Evolutionary conservation across 2,113 vertebrate genomes (phyloP), one percentile per base, ranked within the genome.

Genomic region (Myocastor coypus): DNA sequence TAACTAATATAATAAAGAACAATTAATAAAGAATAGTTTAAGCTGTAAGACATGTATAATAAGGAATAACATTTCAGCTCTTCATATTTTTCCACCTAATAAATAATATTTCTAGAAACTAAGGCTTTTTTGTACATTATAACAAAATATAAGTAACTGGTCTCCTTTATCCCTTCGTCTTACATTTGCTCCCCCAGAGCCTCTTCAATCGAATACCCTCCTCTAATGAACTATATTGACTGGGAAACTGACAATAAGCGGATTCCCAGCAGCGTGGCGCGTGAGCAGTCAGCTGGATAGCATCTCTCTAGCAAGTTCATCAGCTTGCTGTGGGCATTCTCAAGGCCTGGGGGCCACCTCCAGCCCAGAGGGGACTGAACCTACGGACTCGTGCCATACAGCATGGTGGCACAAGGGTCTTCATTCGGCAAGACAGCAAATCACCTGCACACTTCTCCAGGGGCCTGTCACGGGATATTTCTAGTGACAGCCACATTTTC

Each of bases 291-390:
- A 46, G 46, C 46, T 8, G 8, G 46, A 95, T 78, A 93, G 87
- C n/a, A 69, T 94, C 91, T 85, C 85, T 97, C 90, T 97, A 71
- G 92, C 97, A 89, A 89, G 77, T 71, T 97, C 9, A 93, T 61
- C 73, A 97, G 87, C 87, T 97, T 97, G 97, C 97, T 96, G 11
- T 64, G 94, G 97, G 98, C 95, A 97, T 0, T 7, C 97, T 98
- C 66, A 52, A 77, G 96, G 97, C 94, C 90, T 93, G 46, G 22
- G 92, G 94, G 95, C 94, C 95, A 97, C 66, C 52, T 95, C 37
- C 94, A 98, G 82, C 66, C 97, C 68, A 77, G 0, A 57, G 95
- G 94, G 96, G 98, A 89, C n/a, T 97, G 91, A 97, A 97, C 85
- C 93, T 96, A 81, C 59, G 40, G 20, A 96, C 85, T 96, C 73